phyloP scores from a whole-genome alignment of 2,888 invertebrate genomes.

The Hirudinaria manillensis region DNA sequence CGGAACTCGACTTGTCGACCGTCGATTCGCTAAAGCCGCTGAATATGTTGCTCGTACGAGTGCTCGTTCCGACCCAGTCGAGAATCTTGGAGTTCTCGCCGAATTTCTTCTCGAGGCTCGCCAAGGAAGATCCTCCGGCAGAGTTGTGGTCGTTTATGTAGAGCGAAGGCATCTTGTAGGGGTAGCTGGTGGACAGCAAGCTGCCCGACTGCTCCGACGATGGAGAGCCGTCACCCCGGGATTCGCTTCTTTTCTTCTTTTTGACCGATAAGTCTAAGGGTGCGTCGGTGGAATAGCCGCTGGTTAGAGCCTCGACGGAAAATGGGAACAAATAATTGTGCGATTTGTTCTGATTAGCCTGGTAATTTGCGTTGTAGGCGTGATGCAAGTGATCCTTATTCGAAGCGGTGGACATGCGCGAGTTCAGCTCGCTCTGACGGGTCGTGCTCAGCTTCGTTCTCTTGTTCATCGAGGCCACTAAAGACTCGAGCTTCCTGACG shows the following conservation, averaged over 20 bases:
- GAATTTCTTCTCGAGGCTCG: conserved; percentile 38
- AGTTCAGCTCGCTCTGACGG: not conserved
- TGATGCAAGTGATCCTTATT: not conserved
- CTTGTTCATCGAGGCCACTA: conserved; percentile 33
- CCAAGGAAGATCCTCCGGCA: conserved; percentile 30
- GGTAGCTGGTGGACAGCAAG: not conserved
- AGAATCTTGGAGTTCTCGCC: conserved; percentile 38
- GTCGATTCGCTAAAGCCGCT: conserved; percentile 14
- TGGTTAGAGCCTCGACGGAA: conserved; percentile 21
- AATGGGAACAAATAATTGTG: conserved; percentile 24
- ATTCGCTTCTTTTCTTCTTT: conserved; percentile 12
- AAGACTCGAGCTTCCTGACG: conserved; percentile 32
- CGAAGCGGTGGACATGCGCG: not conserved
- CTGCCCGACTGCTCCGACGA: not conserved
- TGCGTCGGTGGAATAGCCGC: conserved; percentile 15
- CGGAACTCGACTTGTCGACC: conserved; percentile 5
- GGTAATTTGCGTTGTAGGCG: conserved; percentile 15
- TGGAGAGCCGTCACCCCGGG: not conserved
- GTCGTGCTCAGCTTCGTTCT: conserved; percentile 18
- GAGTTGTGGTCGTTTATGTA: not conserved
- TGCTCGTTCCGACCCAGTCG: conserved; percentile 30
- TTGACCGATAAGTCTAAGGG: conserved; percentile 38
- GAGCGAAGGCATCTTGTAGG: conserved; percentile 18
- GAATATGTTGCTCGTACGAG: conserved; percentile 3
- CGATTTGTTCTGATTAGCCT: conserved; percentile 7